Base-by-base conservation (phyloP, 2,888 invertebrate species). In the Phengaris arion region DNA sequence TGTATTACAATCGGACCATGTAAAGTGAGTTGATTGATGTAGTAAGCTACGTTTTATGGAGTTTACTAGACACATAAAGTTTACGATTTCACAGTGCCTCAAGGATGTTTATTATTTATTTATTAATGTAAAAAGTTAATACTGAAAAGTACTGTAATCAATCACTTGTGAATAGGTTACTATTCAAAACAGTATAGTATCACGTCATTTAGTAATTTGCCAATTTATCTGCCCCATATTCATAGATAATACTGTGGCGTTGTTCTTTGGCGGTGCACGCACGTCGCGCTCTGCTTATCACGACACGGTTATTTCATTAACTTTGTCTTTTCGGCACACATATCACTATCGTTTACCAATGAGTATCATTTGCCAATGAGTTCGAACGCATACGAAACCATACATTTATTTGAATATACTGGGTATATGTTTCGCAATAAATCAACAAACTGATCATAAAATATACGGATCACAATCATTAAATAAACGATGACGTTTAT, bases 161-260 rank as follows among this genome's bases (percentile, higher is more conserved):
- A 64, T 64, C 59, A 45, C 64, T 12, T 12, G 64, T 64, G 10
- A 54, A 54, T 10, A 12, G 10, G 51, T 70, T 70, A 70, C n/a
- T 35, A 22, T 72, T 52, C 35, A 35, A 70, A 70, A 52, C 51
- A 35, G n/a, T 54, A 35, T 52, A 35, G 54, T 52, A 72, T 51
- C 54, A 54, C 54, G 52, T 72, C 35, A 72, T 35, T 22, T 35
- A 22, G 72, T 72, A 72, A 54, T 54, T 72, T 54, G 54, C 35
- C 72, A 72, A 54, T 72, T 52, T 72, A 72, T 72, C 72, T 72
- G 72, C 2, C 72, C 72, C 72, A 72, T 72, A 72, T 52, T 54
- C 72, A 54, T 35, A 72, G 35, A 54, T 72, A 72, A 54, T 72
- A 72, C 52, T 72, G 13, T 52, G 54, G 12, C 54, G 54, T 54